Percentiles rank a stretch among this genome's conserved stretches.
Conservation (phyloP, 2,113 vertebrate genomes). For the Muscicapa adusta region DNA sequence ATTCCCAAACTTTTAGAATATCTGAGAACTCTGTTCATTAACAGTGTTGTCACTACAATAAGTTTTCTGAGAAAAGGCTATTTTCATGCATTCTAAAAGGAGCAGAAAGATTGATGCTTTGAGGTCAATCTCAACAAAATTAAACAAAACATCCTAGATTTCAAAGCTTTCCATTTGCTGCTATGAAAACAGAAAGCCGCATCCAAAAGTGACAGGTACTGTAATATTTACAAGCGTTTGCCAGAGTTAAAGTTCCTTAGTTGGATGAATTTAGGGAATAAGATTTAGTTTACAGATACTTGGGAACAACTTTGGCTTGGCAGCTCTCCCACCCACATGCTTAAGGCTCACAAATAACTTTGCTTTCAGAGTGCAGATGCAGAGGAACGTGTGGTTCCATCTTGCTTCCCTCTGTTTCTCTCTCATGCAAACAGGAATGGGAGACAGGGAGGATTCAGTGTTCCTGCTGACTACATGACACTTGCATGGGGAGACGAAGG, state of each 20-base stretch:
- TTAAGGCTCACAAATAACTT: slow-evolving; percentile 38
- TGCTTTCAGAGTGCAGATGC: not conserved
- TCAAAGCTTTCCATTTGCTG: slow-evolving; percentile 41
- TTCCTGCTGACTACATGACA: not conserved
- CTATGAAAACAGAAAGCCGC: slow-evolving; percentile 38
- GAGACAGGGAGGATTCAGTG: not conserved
- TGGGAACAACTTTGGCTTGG: slow-evolving; percentile 44
- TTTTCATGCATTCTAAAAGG: slow-evolving; percentile 19
- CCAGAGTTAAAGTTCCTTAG: slow-evolving; percentile 36
- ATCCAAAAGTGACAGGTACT: slow-evolving; percentile 62
- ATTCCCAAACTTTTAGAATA: not conserved
- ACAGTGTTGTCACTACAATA: not conserved
- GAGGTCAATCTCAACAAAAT: slow-evolving; percentile 34
- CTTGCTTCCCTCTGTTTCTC: not conserved
- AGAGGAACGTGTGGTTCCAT: not conserved
- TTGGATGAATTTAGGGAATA: slow-evolving; percentile 42
- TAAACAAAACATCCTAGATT: slow-evolving; percentile 46
- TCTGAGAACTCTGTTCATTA: not conserved
- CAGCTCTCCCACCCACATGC: slow-evolving; percentile 24
- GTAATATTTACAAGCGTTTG: slow-evolving; percentile 56
- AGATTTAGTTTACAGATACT: slow-evolving; percentile 51
- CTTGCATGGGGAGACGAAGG: not conserved
- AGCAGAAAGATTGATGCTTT: slow-evolving; percentile 49
- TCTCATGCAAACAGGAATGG: not conserved
- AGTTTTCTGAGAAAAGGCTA: not conserved